Base-by-base conservation (phyloP, 2,888 invertebrate genomes). In the Euproctis similis region DNA sequence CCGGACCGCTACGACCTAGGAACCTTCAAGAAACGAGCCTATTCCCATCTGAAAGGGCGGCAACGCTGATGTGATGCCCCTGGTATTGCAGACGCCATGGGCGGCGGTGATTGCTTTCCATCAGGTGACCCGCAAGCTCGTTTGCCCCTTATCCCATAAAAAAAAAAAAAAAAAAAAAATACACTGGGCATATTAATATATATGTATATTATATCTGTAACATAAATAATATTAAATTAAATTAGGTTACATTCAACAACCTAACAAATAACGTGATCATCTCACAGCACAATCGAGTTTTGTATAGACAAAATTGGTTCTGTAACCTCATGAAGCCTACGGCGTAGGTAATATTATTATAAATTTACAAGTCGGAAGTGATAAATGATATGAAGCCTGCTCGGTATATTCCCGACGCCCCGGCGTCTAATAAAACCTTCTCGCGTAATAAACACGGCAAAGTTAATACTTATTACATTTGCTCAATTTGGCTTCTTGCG, bases 331-430 rank as follows among this genome's bases (percentile, higher is more conserved):
- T 23, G 24, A n/a, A 19, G 24, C 32, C 17, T 31, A 29, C 12
- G 16, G 12, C 11, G 2, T 14, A 8, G 19, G 24, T 24, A 33
- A 23, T 23, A n/a, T n/a, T n/a, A n/a, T n/a, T n/a, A 8, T 12
- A 23, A 21, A 39, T 42, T 35, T 24, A 19, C 25, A 30, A 28
- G 13, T 28, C 9, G n/a, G 13, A 25, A 28, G n/a, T 33, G 7
- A 32, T 19, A 29, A 32, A 26, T 29, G 19, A 23, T 26, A 12
- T 26, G 24, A 26, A n/a, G 2, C 24, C 17, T 29, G 24, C 23
- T 17, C 17, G 11, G 11, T 23, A 20, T 12, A 6, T 26, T n/a
- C n/a, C n/a, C 7, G 13, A 3, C 18, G n/a, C 10, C 23, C 28
- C 12, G 7, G 23, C 19, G 7, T 26, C 18, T 8, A 34, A 26